Evolutionary conservation across 2,888 invertebrate genomes (phyloP), one percentile per base, ranked within the genome.

Genomic region (Netelia inedita): DNA sequence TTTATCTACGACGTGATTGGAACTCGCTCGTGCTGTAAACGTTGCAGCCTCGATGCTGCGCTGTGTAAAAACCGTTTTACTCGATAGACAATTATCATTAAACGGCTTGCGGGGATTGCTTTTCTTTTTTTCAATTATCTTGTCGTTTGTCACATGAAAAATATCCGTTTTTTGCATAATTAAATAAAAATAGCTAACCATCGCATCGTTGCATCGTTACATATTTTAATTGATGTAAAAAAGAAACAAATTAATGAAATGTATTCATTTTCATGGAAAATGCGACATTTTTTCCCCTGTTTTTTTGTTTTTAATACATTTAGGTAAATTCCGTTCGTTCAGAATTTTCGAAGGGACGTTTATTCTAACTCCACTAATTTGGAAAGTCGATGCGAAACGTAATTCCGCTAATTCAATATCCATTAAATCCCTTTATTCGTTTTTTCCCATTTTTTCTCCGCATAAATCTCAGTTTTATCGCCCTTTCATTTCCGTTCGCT

Each of bases 1-100:
- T 71, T 72, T 65, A 79, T 71, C 71, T 43, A 79, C 72, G 23
- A 6, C 19, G n/a, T 65, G 23, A 63, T 79, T 5, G 72, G 55
- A 72, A 68, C 59, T 68, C 57, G 50, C 35, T 35, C 35, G 8
- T 1, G 35, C 46, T 35, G 50, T 14, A 35, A 53, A 21, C n/a
- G 9, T 23, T 59, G 2, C 14, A 59, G 1, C 16, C 14, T 23
- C 23, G 59, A 59, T 23, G n/a, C 11, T 53, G 53, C 5, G n/a
- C 5, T n/a, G 14, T 5, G 53, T 14, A 14, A 11, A 11, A 53
- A 53, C 14, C 11, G 53, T 53, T n/a, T 53, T 53, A 53, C 11
- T 8, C n/a, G 53, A n/a, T 53, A 53, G 53, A 53, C 11, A 53
- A 53, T 53, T n/a, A n/a, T 53, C 53, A 53, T 14, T 53, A n/a